Percentiles rank a stretch among this genome's conserved stretches.
These are phyloP conservation scores for Acleris laterana DNA, from an alignment of 2,888 invertebrate genomes.

Conservation along the genomic window DNA sequence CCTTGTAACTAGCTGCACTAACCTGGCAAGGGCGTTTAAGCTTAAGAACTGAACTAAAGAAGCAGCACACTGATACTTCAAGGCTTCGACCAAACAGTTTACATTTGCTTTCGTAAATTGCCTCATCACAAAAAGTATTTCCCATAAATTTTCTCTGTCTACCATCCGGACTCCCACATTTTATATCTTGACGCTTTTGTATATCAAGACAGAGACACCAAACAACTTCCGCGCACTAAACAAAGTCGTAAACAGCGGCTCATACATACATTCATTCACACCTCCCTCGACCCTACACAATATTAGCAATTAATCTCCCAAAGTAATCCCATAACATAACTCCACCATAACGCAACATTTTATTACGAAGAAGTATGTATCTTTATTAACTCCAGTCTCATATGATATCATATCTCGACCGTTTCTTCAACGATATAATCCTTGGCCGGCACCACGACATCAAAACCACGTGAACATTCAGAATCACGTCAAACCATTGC, in stretches of 20 bases:
- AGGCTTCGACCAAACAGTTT: no score
- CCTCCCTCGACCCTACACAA: slow-evolving; percentile 5
- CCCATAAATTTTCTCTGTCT: no score
- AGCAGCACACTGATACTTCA: no score
- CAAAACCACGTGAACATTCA: slow-evolving; percentile 28
- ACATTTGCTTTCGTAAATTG: no score
- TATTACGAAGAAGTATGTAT: slow-evolving; percentile 59
- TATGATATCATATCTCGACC: slow-evolving; percentile 55
- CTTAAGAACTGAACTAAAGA: no score
- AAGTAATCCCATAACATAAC: slow-evolving; percentile 51
- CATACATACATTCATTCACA: not conserved
- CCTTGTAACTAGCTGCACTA: no score
- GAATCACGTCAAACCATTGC: slow-evolving; percentile 40
- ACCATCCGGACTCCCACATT: no score
- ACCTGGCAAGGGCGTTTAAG: no score
- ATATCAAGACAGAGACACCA: not conserved
- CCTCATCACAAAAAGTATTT: no score
- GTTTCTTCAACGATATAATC: slow-evolving; percentile 49
- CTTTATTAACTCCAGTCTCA: slow-evolving; percentile 71
- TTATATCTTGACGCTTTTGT: no score
- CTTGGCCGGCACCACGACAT: slow-evolving; percentile 41
- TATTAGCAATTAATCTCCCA: slow-evolving; percentile 34
- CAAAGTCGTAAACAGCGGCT: not conserved
- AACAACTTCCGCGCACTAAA: not conserved
- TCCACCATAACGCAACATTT: slow-evolving; percentile 61